phyloP scores from a whole-genome alignment of 37 sponge, comb jelly and placozoan genomes.

The Amphimedon queenslandica region DNA sequence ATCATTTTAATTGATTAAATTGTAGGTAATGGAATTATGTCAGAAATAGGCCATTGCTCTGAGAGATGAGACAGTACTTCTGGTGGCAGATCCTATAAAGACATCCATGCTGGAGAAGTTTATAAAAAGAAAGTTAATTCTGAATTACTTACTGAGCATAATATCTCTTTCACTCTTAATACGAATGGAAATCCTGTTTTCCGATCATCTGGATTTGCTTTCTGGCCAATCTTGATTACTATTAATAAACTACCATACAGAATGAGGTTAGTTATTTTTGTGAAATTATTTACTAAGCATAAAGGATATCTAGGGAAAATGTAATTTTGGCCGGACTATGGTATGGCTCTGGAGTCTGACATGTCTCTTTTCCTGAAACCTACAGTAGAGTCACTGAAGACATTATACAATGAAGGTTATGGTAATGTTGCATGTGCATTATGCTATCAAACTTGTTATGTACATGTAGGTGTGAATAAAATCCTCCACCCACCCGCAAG shows the following conservation, averaged over 20 bases:
- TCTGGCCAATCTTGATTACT: conserved; percentile 38
- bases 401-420: conserved; percentile 25
- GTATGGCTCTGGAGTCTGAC: conserved; percentile 45
- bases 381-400: conserved; percentile 13
- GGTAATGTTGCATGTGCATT: too few species aligned
- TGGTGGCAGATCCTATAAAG: too few species aligned
- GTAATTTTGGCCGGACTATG: conserved; percentile 41
- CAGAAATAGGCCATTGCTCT: too few species aligned
- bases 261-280: conserved; percentile 18
- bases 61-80: too few species aligned
- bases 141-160: conserved; percentile 21
- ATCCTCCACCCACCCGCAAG: too few species aligned
- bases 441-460: too few species aligned
- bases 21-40: too few species aligned
- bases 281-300: not conserved
- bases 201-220: conserved; percentile 29
- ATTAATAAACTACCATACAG: conserved; percentile 36
- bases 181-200: conserved; percentile 41
- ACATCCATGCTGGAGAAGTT: conserved; percentile 29
- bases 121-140: conserved; percentile 15
- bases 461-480: too few species aligned
- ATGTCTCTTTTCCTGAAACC: conserved; percentile 44
- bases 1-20: too few species aligned
- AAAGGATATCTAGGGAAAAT: conserved; percentile 31
- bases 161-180: conserved; percentile 23